Evolutionary conservation across 2,113 vertebrate genomes (phyloP), one percentile per base, ranked within the genome.

Genomic region (Rhabdornis inornatus): DNA sequence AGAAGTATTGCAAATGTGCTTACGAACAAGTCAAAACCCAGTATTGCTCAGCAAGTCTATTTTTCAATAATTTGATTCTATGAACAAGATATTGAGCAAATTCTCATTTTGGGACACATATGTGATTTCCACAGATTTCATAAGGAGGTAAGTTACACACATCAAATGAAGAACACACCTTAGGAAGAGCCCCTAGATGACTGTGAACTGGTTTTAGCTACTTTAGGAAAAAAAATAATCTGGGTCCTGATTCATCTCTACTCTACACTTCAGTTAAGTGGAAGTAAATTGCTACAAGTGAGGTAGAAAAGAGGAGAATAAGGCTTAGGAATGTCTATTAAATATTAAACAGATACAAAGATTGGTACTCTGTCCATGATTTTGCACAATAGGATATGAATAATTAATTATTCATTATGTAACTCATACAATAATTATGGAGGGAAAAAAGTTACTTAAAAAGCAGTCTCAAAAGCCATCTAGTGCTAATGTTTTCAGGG

Each of bases 371-470:
- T 91, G 35, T 66, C 71, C 63, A 27, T 7, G 18, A 60, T 82
- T 94, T 93, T 71, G 57, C 77, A 92, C 66, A 95, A 88, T 53
- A 80, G 31, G 22, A 83, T 64, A 40, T 60, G 39, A 93, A 92
- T 95, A 86, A 28, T 27, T 87, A 95, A 92, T 87, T 91, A 89
- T 49, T 85, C 68, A 75, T 81, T 80, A 76, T 13, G 55, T 75
- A 92, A 56, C 25, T 89, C 88, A 95, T 75, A 91, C 65, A 92
- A 60, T 89, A 79, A 77, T 74, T 80, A 91, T 59, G 37, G 45
- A 87, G 75, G 66, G 15, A 89, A 83, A 47, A 52, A 71, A 82
- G 61, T 85, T 66, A n/a, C 49, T 87, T 69, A 55, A 49, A 75
- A 83, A 79, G 21, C 15, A 90, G 71, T 64, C 93, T 65, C 83